Conservation (phyloP, 1,140 invertebrate species). For the Philopotamus ludificatus region DNA sequence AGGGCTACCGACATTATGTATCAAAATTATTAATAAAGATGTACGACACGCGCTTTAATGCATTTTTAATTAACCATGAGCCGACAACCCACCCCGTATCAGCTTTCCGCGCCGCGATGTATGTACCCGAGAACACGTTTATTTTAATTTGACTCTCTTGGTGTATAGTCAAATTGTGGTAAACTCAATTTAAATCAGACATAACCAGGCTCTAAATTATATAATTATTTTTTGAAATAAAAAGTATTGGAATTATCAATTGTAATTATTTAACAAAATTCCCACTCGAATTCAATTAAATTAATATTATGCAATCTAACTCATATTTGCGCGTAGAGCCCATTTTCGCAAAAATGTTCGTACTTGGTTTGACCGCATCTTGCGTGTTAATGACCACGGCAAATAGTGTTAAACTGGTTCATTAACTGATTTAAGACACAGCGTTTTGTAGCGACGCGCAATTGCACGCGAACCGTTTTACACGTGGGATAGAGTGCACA, state of each 20-base stretch:
- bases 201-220: too few species aligned
- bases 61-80: slow-evolving; percentile 35
- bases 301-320: too few species aligned
- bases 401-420: slow-evolving; percentile 42
- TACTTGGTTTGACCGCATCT: slow-evolving; percentile 23
- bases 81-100: slow-evolving; percentile 18
- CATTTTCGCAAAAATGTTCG: slow-evolving; percentile 5
- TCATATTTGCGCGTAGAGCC: slow-evolving; percentile 3
- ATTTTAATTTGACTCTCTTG: slow-evolving; percentile 6
- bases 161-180: background rate
- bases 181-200: background rate
- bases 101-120: slow-evolving; percentile 2
- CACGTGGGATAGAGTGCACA: slow-evolving; percentile 12
- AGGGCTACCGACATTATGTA: slow-evolving; percentile 20
- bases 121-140: slow-evolving; percentile 1
- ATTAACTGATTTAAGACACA: slow-evolving; percentile 41
- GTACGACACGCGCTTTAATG: slow-evolving; percentile 36
- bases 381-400: slow-evolving; percentile 40
- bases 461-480: slow-evolving; percentile 5
- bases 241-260: too few species aligned
- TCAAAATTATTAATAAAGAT: slow-evolving; percentile 33
- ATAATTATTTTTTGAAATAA: too few species aligned
- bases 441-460: background rate
- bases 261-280: too few species aligned
- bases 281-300: background rate